These are phyloP conservation scores for Bacillus rossius DNA, from an alignment of 1,140 invertebrate genomes.

Conservation along the genomic window DNA sequence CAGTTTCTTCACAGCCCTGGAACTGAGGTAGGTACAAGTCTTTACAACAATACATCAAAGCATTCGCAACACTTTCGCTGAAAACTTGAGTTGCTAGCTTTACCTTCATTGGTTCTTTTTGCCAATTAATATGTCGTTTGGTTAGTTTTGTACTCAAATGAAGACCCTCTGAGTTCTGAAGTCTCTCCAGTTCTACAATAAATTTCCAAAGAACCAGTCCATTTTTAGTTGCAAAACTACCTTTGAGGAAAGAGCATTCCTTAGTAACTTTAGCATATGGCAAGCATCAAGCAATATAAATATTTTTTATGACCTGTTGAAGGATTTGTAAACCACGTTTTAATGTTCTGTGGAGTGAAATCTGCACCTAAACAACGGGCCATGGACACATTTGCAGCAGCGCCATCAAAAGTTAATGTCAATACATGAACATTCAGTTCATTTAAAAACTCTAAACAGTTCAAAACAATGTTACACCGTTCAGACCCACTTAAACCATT, in stretches of 20 bases:
- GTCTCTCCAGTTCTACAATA: conserved; percentile 18
- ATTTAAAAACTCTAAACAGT: too few species aligned
- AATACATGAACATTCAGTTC: too few species aligned
- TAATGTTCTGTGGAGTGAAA: background rate
- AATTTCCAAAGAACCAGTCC: conserved; percentile 22
- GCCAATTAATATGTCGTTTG: conserved; percentile 24
- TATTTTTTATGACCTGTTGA: background rate
- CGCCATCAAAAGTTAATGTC: conserved; percentile 24
- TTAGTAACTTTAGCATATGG: background rate
- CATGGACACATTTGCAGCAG: conserved; percentile 22
- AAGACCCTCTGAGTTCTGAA: conserved; percentile 25
- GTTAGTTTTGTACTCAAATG: conserved; percentile 27
- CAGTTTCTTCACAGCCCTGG: conserved; percentile 22
- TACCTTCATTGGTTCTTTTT: conserved; percentile 31
- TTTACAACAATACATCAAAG: conserved; percentile 21
- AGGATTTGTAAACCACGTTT: background rate
- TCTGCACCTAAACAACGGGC: conserved; percentile 1
- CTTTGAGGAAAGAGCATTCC: conserved; percentile 1
- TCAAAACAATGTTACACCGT: too few species aligned
- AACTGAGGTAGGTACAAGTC: conserved; percentile 22
- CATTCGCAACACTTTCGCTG: conserved; percentile 25
- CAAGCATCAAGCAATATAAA: background rate
- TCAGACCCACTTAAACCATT: too few species aligned
- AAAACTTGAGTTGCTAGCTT: conserved; percentile 30
- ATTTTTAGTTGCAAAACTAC: conserved; percentile 10